Percentiles rank a stretch among this genome's conserved stretches.
These are phyloP conservation scores for Ceriagrion tenellum DNA, from an alignment of 2,888 invertebrate species.

Conservation along the genomic window DNA sequence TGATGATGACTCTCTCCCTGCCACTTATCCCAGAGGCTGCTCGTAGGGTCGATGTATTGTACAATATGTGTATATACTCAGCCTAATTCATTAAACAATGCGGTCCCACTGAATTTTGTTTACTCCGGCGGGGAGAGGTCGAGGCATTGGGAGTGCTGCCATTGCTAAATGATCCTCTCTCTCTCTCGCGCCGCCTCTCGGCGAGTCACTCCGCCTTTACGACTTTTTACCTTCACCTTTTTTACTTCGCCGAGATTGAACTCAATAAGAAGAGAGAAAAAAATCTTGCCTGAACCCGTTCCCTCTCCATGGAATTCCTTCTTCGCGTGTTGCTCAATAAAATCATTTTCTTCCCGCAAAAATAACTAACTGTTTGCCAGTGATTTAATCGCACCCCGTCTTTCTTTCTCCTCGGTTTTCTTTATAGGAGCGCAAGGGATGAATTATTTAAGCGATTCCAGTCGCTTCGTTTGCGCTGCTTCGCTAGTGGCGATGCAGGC, in stretches of 20 bases:
- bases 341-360: background rate
- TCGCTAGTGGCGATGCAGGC: no score
- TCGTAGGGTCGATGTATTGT: no score
- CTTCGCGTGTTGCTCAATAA: background rate
- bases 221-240: background rate
- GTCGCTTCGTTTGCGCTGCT: no score
- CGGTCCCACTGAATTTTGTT: background rate
- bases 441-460: no score
- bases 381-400: background rate
- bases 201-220: background rate
- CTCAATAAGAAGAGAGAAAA: background rate
- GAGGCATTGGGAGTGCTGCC: background rate
- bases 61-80: no score
- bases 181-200: background rate
- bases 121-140: background rate
- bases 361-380: background rate
- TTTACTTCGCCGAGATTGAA: background rate
- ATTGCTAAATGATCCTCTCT: background rate
- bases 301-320: background rate
- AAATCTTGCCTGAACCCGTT: background rate
- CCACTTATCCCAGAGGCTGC: no score
- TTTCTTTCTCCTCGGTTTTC: no score
- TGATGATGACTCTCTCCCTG: no score
- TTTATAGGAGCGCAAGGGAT: no score
- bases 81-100: no score